These are phyloP conservation scores for Tupaia chinensis DNA, from an alignment of 2,113 vertebrate species.

Conservation along the genomic window DNA sequence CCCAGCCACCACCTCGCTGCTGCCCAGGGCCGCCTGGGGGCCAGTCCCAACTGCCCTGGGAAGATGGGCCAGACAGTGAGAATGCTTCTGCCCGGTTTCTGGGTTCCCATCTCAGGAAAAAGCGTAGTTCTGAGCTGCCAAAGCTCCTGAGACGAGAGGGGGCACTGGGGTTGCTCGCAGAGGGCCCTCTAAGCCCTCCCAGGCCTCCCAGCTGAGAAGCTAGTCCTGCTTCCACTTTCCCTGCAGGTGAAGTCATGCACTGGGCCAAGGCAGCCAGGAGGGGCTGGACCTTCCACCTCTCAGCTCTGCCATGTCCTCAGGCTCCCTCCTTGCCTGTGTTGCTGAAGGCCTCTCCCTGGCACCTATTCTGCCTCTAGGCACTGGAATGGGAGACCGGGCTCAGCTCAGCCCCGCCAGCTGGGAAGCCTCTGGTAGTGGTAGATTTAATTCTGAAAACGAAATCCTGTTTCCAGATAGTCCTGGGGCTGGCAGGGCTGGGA, in stretches of 20 bases:
- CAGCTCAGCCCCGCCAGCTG: fast-evolving
- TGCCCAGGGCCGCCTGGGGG: neutral
- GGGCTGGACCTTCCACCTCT: neutral
- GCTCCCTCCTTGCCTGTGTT: neutral
- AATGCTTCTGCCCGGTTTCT: neutral
- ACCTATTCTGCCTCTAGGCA: fast-evolving
- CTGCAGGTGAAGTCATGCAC: constrained; percentile 74
- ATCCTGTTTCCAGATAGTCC: neutral
- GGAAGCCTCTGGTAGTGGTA: neutral
- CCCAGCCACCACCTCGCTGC: neutral
- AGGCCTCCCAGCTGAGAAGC: neutral
- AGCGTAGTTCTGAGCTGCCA: neutral
- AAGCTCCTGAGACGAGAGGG: neutral
- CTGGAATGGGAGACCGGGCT: fast-evolving
- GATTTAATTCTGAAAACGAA: neutral
- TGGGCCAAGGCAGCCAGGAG: constrained; percentile 67
- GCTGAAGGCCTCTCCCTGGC: neutral
- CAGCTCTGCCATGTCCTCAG: fast-evolving
- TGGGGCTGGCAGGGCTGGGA: neutral
- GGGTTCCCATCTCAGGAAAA: neutral
- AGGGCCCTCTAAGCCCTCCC: neutral
- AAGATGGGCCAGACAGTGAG: neutral
- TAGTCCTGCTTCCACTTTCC: neutral
- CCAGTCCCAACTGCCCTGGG: neutral
- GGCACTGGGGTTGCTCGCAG: neutral